Percentiles rank a stretch among this genome's conserved stretches.
These are phyloP conservation scores for Indri indri DNA, from an alignment of 2,113 vertebrate genomes.

Conservation along the genomic window DNA sequence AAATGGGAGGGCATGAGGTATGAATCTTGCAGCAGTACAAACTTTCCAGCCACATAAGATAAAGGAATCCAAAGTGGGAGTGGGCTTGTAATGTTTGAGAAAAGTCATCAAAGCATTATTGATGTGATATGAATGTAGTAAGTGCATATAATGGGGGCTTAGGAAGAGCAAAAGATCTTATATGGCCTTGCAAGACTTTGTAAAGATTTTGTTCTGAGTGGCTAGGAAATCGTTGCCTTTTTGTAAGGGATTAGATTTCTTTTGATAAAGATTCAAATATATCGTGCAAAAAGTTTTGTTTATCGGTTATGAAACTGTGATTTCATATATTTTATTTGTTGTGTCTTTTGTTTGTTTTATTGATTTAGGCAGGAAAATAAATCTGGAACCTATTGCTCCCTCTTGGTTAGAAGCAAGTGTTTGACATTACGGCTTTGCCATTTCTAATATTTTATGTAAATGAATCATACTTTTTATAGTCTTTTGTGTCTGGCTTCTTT, in stretches of 20 bases:
- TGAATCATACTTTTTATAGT: background rate
- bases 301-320: background rate
- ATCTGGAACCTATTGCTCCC: background rate
- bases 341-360: background rate
- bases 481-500: background rate
- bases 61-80: background rate
- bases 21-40: background rate
- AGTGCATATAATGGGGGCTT: background rate
- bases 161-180: background rate
- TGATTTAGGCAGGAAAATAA: background rate
- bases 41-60: background rate
- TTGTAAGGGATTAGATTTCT: background rate
- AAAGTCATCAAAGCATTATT: background rate
- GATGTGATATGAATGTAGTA: background rate
- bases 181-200: background rate
- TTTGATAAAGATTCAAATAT: background rate
- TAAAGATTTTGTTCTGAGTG: background rate
- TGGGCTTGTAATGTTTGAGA: background rate
- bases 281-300: background rate
- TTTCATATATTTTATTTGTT: background rate
- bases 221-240: background rate
- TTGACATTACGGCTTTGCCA: background rate
- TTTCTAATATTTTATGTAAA: background rate
- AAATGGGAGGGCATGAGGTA: fast-evolving
- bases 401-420: background rate